Percentiles rank a stretch among this genome's conserved stretches.
These are phyloP conservation scores for Leguminivora glycinivorella DNA, from an alignment of 1,140 invertebrate genomes.

Conservation along the genomic window DNA sequence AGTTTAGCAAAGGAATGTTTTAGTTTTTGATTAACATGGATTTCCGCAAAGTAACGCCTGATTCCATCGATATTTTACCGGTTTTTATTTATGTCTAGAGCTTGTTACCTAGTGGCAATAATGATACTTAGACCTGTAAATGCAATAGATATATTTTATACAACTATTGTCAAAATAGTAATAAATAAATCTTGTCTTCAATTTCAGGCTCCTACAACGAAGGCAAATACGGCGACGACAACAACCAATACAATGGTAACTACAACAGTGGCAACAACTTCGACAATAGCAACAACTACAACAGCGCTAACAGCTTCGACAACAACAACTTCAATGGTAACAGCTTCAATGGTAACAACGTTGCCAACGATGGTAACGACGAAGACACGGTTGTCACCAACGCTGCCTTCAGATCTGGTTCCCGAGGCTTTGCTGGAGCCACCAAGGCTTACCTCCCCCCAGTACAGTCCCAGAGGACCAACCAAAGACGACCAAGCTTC, in stretches of 20 bases:
- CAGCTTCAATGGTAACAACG: background rate
- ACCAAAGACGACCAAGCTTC: constrained; percentile 30
- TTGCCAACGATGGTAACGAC: constrained; percentile 23
- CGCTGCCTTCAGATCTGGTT: constrained; percentile 35
- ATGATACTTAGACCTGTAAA: too few species aligned
- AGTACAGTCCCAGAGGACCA: background rate
- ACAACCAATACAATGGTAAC: constrained; percentile 35
- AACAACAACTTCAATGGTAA: background rate
- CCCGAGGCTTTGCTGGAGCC: constrained; percentile 11
- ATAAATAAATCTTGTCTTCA: background rate
- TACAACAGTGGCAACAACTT: constrained; percentile 35
- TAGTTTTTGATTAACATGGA: too few species aligned
- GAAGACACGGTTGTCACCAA: constrained; percentile 51
- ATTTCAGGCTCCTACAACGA: constrained; percentile 63
- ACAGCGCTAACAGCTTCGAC: constrained; percentile 24
- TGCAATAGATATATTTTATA: too few species aligned
- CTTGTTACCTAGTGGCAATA: too few species aligned
- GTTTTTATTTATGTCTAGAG: too few species aligned
- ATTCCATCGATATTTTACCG: too few species aligned
- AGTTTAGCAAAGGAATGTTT: too few species aligned
- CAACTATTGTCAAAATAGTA: too few species aligned
- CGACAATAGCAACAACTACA: background rate
- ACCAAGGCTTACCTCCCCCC: constrained; percentile 30
- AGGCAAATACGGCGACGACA: constrained; percentile 49
- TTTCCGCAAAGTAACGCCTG: too few species aligned